These are phyloP conservation scores for Centruroides vittatus DNA, from an alignment of 1,140 invertebrate genomes.

Conservation along the genomic window DNA sequence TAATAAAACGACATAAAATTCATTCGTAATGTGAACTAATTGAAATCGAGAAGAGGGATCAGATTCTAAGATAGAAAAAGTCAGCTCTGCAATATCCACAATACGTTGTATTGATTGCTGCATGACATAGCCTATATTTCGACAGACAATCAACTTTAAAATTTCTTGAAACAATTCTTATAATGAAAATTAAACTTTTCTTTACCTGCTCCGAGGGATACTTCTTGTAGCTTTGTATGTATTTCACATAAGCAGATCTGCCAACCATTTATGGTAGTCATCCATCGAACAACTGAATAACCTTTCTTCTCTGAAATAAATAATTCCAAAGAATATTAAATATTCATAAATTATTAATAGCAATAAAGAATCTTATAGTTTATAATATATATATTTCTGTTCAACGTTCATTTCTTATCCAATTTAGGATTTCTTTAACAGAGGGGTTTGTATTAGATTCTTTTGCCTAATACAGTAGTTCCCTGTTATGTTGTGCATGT, in stretches of 20 bases:
- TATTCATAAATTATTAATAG: no score
- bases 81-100: slow-evolving; percentile 2
- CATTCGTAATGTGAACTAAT: slow-evolving; percentile 5
- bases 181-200: background rate
- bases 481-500: no score
- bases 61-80: slow-evolving; percentile 4
- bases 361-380: no score
- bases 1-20: slow-evolving; percentile 5
- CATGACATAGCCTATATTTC: background rate
- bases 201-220: slow-evolving; percentile 7
- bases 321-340: no score
- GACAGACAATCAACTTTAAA: background rate
- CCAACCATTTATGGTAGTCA: slow-evolving; percentile 11
- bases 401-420: no score
- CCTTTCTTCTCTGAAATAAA: background rate
- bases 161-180: no score
- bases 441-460: no score
- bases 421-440: no score
- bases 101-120: slow-evolving; percentile 3
- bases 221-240: slow-evolving; percentile 5
- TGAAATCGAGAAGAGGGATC: slow-evolving; percentile 2
- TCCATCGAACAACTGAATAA: slow-evolving; percentile 9
- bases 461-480: no score
- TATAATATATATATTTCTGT: no score
- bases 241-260: slow-evolving; percentile 13